Evolutionary conservation across 1,140 invertebrate genomes (phyloP).

Genomic region (Pachypsylla venusta): DNA sequence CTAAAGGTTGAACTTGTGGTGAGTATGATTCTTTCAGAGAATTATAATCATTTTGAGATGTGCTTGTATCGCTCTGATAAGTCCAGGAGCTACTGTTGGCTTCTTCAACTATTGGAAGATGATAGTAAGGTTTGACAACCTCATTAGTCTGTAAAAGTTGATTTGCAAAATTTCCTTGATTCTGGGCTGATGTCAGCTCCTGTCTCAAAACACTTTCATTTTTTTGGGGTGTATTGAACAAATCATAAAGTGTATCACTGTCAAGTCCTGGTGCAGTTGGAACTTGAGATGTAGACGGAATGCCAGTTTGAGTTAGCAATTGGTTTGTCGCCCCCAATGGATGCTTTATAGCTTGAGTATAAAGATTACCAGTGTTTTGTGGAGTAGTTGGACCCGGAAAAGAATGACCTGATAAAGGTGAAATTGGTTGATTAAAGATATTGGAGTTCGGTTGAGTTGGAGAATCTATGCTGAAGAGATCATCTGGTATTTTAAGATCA

Average conservation of each 20-base stretch:
- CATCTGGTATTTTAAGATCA: slow-evolving; percentile 1
- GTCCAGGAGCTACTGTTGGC: too few species aligned
- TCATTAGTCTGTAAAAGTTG: background rate
- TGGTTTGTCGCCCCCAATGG: too few species aligned
- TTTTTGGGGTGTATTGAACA: background rate
- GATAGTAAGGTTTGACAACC: background rate
- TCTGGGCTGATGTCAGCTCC: background rate
- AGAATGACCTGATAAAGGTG: background rate
- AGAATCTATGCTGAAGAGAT: background rate
- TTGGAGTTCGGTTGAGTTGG: background rate
- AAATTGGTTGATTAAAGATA: background rate
- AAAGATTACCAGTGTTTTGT: too few species aligned
- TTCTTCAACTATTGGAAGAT: background rate
- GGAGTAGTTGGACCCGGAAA: too few species aligned
- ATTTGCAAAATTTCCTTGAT: background rate
- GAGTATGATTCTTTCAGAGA: too few species aligned
- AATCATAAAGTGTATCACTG: background rate
- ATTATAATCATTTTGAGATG: background rate
- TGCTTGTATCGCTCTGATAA: too few species aligned
- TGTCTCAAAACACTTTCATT: background rate
- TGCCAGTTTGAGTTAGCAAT: too few species aligned
- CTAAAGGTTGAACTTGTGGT: background rate
- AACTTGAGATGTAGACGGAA: too few species aligned
- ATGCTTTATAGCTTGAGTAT: too few species aligned
- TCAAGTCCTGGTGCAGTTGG: background rate